Base-by-base conservation (phyloP, 2,888 invertebrate species). In the Barypeithes pellucidus region DNA sequence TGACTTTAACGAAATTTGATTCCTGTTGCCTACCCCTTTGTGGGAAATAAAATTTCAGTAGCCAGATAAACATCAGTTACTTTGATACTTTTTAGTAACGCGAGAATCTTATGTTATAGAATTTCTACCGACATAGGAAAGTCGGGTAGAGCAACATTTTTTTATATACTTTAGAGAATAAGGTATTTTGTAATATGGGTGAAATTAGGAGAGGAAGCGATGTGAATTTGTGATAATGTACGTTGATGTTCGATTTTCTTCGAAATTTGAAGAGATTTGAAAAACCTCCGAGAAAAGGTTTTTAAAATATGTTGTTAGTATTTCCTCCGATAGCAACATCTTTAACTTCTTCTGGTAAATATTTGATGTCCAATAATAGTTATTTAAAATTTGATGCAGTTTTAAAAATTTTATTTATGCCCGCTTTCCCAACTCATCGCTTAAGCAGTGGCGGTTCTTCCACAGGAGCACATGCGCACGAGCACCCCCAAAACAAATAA, bases 1-100 rank as follows among this genome's bases (percentile, higher is more conserved):
- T 18, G 24, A 60, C 60, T 60, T 67, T 67, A 72, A 66, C 50
- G 52, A 39, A 33, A 72, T 72, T 72, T 61, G 72, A 72, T 57
- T 59, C 61, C 54, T 9, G 9, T 24, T 66, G 41, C 57, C 66
- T 45, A 59, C 47, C 59, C 72, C 45, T 59, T 72, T 66, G 43
- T 54, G 45, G 72, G 71, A 65, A 72, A 72, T 60, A 72, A 72
- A 72, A 67, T 72, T 72, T 72, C 68, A 60, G 72, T 72, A 72
- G 72, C 62, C 62, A 67, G 72, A 72, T 72, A 72, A 72, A 14
- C 65, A 71, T 71, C 71, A 59, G 43, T 45, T 72, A 47, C 50
- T 59, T 59, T 57, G 67, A 67, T 60, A 47, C 60, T 52, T 62
- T 60, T 72, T 61, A n/a, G 72, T 67, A 72, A 72, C 33, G 54